Evolutionary conservation across 2,888 invertebrate species (phyloP), one percentile per base, ranked within the genome.

Genomic region (Pachydiplax longipennis): DNA sequence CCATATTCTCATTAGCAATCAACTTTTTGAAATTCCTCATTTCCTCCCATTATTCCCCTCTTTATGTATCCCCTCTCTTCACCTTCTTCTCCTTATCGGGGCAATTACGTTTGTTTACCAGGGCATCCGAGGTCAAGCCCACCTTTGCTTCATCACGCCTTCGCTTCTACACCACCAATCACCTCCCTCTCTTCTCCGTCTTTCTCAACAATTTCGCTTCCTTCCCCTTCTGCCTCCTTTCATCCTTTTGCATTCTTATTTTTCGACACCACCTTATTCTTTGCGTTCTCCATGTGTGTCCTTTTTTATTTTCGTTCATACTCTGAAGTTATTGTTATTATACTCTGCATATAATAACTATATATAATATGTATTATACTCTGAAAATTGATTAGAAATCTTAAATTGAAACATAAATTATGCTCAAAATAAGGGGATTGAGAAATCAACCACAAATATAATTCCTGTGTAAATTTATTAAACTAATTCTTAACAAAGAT

Each of bases 91-190:
- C 48, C 58, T 31, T 61, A 37, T 65, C 61, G 61, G 87, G 37
- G 87, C 61, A 87, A 87, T 87, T 87, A 87, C 87, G 87, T 87
- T 87, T 87, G 87, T 87, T 87, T 87, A 87, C 87, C 65, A 87
- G 87, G 87, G 61, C 87, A 87, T n/a, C 61, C 35, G 87, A 87
- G 87, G 87, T 87, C 87, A 87, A 87, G 61, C 58, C 61, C n/a
- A 31, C 61, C 22, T 61, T 53, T 61, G 48, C 83, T 35, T 31
- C 61, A 65, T 37, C 87, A 58, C 37, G 87, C 61, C 61, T 13
- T 37, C 61, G 22, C 37, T 35, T 61, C 37, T 37, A 22, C n/a
- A n/a, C 65, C 15, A 22, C 10, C 58, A 22, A 31, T 13, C 22
- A 10, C 37, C 35, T n/a, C 12, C 25, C 65, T 10, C n/a, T 12